Evolutionary conservation across 2,888 invertebrate species (phyloP), one percentile per base, ranked within the genome.

Genomic region (Calameuta filiformis): DNA sequence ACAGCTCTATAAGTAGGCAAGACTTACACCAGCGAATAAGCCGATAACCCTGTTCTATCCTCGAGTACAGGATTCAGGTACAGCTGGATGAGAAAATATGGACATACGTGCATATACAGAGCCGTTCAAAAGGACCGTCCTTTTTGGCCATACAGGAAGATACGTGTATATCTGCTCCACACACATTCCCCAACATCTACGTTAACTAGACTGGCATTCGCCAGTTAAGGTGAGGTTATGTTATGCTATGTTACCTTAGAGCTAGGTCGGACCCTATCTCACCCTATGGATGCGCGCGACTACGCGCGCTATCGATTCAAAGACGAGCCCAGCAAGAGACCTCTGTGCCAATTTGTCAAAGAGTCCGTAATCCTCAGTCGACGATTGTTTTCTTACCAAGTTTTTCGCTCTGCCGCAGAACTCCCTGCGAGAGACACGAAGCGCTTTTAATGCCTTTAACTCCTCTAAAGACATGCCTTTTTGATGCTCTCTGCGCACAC

Each of bases 291-390:
- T 88, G 87, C 87, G 86, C 87, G 87, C 86, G 86, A 84, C 85
- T 82, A 82, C 83, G 81, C 82, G 83, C 81, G 81, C 85, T 88
- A 88, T 88, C 83, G 88, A 88, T 88, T 88, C 84, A 81, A 86
- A 80, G 82, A 85, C 83, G 56, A 56, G 56, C 23, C 56, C 56
- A 23, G 56, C 79, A 80, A 82, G 81, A 84, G 84, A 83, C 78
- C 81, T 77, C 78, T 82, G 84, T 81, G 84, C 85, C 85, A 86
- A 87, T 87, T 87, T 88, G 82, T 83, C 81, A 80, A 82, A 71
- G 71, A 71, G 71, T 71, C 31, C 71, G 31, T 6, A 71, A 34
- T 34, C 71, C 12, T 71, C 71, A 71, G 33, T 31, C 12, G 31
- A 71, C 71, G 12, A 71, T 34, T 33, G 71, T 71, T 71, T 34